A percentile compares a stretch with the other conserved stretches of the same genome.
These are phyloP conservation scores for Callipepla squamata DNA, from an alignment of 2,113 vertebrate genomes.

Conservation along the genomic window DNA sequence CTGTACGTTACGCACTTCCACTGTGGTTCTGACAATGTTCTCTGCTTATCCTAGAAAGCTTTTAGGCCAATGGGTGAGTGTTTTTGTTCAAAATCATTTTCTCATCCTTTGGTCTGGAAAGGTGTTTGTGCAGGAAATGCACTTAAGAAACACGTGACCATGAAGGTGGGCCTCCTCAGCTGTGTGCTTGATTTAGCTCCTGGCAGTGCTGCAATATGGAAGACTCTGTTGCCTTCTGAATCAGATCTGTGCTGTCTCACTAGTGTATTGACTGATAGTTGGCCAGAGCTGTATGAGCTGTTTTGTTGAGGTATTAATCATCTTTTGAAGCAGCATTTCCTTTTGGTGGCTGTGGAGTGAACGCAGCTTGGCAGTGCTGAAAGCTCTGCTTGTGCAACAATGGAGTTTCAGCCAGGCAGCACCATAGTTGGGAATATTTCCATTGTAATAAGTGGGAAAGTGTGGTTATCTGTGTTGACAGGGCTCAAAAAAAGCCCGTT, in stretches of 20 bases:
- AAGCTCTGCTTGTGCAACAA: not conserved
- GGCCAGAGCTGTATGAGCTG: not conserved
- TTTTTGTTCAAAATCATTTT: not conserved
- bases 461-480: not conserved
- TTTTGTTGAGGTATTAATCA: not conserved
- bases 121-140: not conserved
- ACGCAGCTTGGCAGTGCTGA: not conserved
- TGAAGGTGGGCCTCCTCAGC: not conserved
- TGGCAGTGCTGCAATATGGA: not conserved
- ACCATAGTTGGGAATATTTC: not conserved
- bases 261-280: not conserved
- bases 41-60: not conserved
- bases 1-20: not conserved
- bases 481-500: no score
- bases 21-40: not conserved
- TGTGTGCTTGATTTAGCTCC: not conserved
- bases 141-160: not conserved
- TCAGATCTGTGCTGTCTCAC: not conserved
- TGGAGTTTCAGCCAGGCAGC: not conserved
- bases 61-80: not conserved
- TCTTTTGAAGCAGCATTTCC: not conserved
- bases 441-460: not conserved
- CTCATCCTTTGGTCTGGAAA: fast-evolving
- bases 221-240: not conserved
- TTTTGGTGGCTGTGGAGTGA: not conserved